Percentiles rank a stretch among this genome's conserved stretches.
These are phyloP conservation scores for Bombus soroeensis DNA, from an alignment of 1,140 invertebrate species.

Conservation along the genomic window DNA sequence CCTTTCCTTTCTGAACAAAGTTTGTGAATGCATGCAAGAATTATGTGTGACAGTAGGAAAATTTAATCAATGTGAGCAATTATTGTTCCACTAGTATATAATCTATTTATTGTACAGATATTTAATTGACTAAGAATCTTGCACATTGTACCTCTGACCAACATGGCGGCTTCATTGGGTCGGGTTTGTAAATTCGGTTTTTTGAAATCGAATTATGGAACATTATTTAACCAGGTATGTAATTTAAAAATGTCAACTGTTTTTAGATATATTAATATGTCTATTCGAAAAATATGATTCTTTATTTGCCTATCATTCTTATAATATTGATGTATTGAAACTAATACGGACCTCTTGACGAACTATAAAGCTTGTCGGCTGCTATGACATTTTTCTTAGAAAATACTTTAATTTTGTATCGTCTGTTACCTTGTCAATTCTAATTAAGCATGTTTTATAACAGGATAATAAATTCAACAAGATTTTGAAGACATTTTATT, in stretches of 20 bases:
- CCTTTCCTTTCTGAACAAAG: neutral
- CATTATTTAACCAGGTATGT: constrained; percentile 83
- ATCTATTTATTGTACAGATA: constrained; percentile 20
- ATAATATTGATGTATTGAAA: constrained; percentile 14
- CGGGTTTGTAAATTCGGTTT: constrained; percentile 91
- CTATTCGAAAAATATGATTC: neutral
- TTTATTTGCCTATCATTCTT: neutral
- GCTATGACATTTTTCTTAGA: constrained; percentile 68
- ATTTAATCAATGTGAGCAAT: neutral
- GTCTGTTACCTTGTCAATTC: neutral
- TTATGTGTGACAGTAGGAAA: neutral
- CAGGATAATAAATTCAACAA: constrained; percentile 1
- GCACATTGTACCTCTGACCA: constrained; percentile 82
- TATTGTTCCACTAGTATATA: neutral
- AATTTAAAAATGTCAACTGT: neutral
- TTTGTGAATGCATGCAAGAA: neutral
- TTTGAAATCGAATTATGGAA: constrained; percentile 85
- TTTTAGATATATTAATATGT: neutral
- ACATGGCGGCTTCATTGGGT: constrained; percentile 92
- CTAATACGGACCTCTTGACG: neutral
- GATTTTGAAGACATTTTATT: constrained; percentile 55
- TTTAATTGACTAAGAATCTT: constrained; percentile 65
- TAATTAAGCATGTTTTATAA: neutral
- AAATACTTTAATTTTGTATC: neutral
- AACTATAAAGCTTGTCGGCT: constrained; percentile 71